Conservation (phyloP, 2,797 vertebrate genomes). For the Sebastes matsubarae region DNA sequence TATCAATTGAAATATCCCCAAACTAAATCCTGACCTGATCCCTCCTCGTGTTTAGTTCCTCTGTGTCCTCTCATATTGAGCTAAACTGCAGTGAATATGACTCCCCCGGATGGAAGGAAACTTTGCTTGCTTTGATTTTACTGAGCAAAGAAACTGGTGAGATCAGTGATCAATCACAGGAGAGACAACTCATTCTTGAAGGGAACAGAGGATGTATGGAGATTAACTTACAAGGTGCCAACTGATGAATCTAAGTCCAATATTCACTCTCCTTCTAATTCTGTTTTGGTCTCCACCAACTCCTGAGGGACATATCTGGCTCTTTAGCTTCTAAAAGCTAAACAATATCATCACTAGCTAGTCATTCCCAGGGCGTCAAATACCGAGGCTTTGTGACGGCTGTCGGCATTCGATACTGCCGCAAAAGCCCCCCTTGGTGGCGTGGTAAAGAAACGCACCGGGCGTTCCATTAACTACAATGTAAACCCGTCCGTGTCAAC, state of each 20-base stretch:
- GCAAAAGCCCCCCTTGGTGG: too few relatives aligned
- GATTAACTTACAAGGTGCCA: slow-evolving; percentile 19
- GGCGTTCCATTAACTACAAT: too few relatives aligned
- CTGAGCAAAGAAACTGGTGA: neutral
- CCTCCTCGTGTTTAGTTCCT: neutral
- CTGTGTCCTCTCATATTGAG: slow-evolving; percentile 3
- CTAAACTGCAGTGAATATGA: neutral
- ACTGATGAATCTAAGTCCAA: neutral
- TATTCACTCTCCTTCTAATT: neutral
- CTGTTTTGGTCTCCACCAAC: neutral
- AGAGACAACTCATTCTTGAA: slow-evolving; percentile 6
- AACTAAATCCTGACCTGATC: slow-evolving; percentile 36
- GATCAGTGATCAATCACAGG: slow-evolving; percentile 10
- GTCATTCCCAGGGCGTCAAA: neutral
- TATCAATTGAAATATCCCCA: slow-evolving; percentile 44
- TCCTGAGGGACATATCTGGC: neutral
- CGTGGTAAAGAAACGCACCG: too few relatives aligned
- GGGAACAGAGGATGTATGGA: slow-evolving; percentile 16
- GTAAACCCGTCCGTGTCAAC: too few relatives aligned
- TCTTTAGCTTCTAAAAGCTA: neutral
- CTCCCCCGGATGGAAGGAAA: neutral
- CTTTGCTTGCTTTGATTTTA: slow-evolving; percentile 30
- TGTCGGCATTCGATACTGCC: too few relatives aligned
- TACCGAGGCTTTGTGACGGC: neutral
- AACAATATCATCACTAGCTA: neutral